Evolutionary conservation across 2,888 invertebrate species (phyloP).

Genomic region (Meganola albula): DNA sequence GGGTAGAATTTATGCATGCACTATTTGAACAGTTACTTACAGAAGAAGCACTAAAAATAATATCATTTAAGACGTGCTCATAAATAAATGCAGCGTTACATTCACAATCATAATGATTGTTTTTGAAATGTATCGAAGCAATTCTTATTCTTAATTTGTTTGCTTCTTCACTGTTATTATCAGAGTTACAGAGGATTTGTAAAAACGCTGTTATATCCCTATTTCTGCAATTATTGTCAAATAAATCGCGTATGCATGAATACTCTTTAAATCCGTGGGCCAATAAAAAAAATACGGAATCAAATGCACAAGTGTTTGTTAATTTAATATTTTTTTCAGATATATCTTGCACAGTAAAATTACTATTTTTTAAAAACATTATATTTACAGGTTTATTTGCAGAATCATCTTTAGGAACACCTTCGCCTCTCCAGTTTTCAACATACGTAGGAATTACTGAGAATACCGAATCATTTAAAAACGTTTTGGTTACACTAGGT

Average conservation of each 20-base stretch:
- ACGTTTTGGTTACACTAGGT: conserved; percentile 15
- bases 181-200: conserved; percentile 15
- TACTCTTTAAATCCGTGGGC: conserved; percentile 15
- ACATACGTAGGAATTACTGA: conserved; percentile 17
- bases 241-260: conserved; percentile 15
- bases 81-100: conserved; percentile 18
- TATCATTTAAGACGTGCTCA: conserved; percentile 16
- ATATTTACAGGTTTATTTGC: conserved; percentile 16
- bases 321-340: conserved; percentile 13
- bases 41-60: conserved; percentile 16
- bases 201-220: conserved; percentile 18
- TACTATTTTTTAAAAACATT: conserved; percentile 16
- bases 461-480: conserved; percentile 17
- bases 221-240: conserved; percentile 17
- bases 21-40: conserved; percentile 16
- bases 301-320: conserved; percentile 16
- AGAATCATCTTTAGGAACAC: conserved; percentile 15
- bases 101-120: conserved; percentile 13
- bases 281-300: conserved; percentile 17
- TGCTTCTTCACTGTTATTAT: conserved; percentile 15
- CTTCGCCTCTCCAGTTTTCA: conserved; percentile 18
- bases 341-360: conserved; percentile 13
- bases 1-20: conserved; percentile 15
- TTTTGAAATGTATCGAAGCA: too few relatives aligned
- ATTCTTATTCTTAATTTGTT: conserved; percentile 19